These are phyloP conservation scores for Danio albolineatus DNA, from an alignment of 2,797 vertebrate species.

Conservation along the genomic window DNA sequence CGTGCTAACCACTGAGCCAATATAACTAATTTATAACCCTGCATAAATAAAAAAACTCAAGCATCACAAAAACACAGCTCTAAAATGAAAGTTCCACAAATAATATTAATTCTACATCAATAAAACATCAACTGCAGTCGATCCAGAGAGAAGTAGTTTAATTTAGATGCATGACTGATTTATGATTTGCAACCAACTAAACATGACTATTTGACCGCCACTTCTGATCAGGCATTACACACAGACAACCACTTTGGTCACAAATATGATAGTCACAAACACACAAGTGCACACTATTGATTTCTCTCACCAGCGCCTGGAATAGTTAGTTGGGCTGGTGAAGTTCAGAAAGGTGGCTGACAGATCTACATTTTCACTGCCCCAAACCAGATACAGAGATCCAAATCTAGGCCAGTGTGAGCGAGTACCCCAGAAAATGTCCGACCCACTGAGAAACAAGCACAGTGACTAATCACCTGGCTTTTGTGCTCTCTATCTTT, in stretches of 20 bases:
- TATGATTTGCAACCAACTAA: background rate
- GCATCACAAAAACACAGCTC: no score
- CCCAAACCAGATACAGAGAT: slow-evolving; percentile 45
- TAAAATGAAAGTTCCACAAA: no score
- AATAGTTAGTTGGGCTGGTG: slow-evolving; percentile 56
- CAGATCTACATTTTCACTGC: slow-evolving; percentile 47
- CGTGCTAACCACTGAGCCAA: no score
- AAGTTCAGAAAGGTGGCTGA: slow-evolving; percentile 54
- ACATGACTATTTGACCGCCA: no score
- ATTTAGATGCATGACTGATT: background rate
- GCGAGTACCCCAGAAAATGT: slow-evolving; percentile 60
- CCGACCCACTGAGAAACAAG: slow-evolving; percentile 59
- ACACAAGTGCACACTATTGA: background rate
- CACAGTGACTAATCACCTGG: slow-evolving; percentile 63
- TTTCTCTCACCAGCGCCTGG: slow-evolving; percentile 39
- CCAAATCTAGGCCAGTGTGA: slow-evolving; percentile 73
- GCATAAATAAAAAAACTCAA: no score
- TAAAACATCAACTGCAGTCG: no score
- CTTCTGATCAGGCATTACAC: background rate
- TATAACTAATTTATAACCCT: no score
- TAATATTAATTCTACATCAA: no score
- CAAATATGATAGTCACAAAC: slow-evolving; percentile 2
- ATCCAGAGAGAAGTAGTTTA: no score
- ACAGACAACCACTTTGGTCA: background rate
- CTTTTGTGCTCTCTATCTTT: slow-evolving; percentile 54